phyloP scores from a whole-genome alignment of 2,797 vertebrate species.

The Falco rusticolus region DNA sequence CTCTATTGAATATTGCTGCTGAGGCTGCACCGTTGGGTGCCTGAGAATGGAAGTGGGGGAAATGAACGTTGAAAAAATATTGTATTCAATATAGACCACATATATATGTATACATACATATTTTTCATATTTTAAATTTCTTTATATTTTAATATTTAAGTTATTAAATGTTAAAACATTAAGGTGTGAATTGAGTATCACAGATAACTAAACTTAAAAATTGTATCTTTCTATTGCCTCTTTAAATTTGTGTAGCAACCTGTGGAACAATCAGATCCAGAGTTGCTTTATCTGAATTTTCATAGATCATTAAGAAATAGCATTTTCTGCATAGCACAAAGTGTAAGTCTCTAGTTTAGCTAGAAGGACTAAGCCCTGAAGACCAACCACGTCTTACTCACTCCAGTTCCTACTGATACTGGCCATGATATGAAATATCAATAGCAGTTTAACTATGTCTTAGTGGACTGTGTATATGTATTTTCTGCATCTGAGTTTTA shows the following conservation, averaged over 20 bases:
- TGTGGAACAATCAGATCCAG: not conserved
- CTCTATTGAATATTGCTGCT: not conserved
- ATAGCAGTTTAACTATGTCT: conserved; percentile 28
- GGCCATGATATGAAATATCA: conserved; percentile 14
- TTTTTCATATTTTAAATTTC: not conserved
- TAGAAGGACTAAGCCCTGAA: not conserved
- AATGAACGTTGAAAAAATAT: not conserved
- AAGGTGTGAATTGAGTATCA: not conserved
- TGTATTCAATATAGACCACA: not conserved
- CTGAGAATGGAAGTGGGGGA: not conserved
- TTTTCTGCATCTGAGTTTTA: conserved; percentile 55
- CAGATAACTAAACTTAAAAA: not conserved
- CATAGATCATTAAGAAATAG: not conserved
- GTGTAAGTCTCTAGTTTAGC: not conserved
- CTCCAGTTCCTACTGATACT: not conserved
- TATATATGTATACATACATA: not conserved
- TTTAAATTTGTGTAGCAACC: conserved; percentile 9
- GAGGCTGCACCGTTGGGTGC: not conserved
- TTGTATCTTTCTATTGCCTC: not conserved
- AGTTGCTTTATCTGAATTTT: conserved; percentile 19
- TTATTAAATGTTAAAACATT: not conserved
- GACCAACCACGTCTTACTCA: not conserved
- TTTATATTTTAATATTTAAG: not conserved
- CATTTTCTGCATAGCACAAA: conserved; percentile 9
- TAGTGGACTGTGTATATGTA: not conserved